These are phyloP conservation scores for Harlomillsia oculata DNA, from an alignment of 1,140 invertebrate genomes.

Conservation along the genomic window DNA sequence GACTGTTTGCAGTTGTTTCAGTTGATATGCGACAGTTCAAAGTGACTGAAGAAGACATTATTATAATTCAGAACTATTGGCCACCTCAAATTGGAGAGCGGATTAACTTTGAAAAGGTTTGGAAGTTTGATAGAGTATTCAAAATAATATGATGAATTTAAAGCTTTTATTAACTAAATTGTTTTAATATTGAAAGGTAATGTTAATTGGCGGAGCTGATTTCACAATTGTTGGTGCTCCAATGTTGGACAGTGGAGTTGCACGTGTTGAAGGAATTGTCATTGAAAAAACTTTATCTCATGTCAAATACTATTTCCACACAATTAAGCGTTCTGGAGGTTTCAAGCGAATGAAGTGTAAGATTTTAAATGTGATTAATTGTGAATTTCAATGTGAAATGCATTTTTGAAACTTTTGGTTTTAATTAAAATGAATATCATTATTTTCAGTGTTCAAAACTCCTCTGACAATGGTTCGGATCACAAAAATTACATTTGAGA, in stretches of 20 bases:
- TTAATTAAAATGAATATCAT: conserved; percentile 19
- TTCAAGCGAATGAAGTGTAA: background rate
- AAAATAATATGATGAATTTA: background rate
- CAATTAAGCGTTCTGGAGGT: conserved; percentile 46
- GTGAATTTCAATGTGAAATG: too few relatives aligned
- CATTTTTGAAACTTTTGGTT: conserved; percentile 12
- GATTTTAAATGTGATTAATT: conserved; percentile 4
- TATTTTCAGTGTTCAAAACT: conserved; percentile 50
- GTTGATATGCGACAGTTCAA: conserved; percentile 75
- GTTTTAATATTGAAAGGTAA: conserved; percentile 41
- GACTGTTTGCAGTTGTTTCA: conserved; percentile 78
- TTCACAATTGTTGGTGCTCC: conserved; percentile 78
- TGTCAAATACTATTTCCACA: conserved; percentile 64
- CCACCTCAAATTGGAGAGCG: conserved; percentile 70
- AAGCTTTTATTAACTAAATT: background rate
- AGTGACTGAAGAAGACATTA: conserved; percentile 73
- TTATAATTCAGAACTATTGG: conserved; percentile 74
- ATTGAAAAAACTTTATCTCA: conserved; percentile 82
- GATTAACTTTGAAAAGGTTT: conserved; percentile 75
- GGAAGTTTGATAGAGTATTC: background rate
- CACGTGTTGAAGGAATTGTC: conserved; percentile 70
- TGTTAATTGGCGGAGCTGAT: conserved; percentile 70
- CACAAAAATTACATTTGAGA: conserved; percentile 53
- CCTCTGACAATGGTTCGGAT: conserved; percentile 64
- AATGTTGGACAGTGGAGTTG: conserved; percentile 61